Evolutionary conservation across 2,888 invertebrate species (phyloP).

Genomic region (Mycogona germanica): DNA sequence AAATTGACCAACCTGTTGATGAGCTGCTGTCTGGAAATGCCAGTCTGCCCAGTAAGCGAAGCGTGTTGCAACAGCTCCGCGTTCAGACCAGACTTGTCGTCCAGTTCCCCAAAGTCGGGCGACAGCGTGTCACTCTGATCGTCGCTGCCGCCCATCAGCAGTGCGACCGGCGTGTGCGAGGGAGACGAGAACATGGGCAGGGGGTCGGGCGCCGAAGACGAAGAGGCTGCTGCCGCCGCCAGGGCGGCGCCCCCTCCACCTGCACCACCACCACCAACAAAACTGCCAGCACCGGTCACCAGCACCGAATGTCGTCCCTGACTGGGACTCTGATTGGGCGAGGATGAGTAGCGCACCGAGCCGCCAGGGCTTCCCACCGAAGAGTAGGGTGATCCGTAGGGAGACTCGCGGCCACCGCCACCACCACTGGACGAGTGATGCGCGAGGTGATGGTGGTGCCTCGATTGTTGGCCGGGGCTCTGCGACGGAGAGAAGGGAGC

Average conservation of each 20-base stretch:
- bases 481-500: constrained; percentile 19
- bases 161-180: neutral
- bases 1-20: constrained; percentile 49
- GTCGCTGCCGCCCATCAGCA: constrained; percentile 24
- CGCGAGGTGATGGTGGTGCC: too few species aligned
- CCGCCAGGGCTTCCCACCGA: constrained; percentile 21
- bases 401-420: constrained; percentile 20
- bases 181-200: constrained; percentile 1
- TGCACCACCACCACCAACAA: neutral
- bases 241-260: neutral
- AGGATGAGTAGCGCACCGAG: constrained; percentile 21
- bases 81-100: constrained; percentile 23
- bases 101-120: constrained; percentile 21
- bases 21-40: constrained; percentile 75
- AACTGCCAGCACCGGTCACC: neutral
- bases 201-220: neutral
- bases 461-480: constrained; percentile 20
- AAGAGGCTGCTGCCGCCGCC: neutral
- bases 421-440: too few species aligned
- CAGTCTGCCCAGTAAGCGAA: constrained; percentile 50
- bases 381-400: constrained; percentile 21
- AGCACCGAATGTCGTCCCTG: constrained; percentile 17
- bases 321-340: constrained; percentile 21
- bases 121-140: constrained; percentile 20
- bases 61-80: constrained; percentile 32